Percentiles rank a stretch among this genome's conserved stretches.
Conservation (phyloP, 2,113 vertebrate species). For the Brachypteracias leptosomus region DNA sequence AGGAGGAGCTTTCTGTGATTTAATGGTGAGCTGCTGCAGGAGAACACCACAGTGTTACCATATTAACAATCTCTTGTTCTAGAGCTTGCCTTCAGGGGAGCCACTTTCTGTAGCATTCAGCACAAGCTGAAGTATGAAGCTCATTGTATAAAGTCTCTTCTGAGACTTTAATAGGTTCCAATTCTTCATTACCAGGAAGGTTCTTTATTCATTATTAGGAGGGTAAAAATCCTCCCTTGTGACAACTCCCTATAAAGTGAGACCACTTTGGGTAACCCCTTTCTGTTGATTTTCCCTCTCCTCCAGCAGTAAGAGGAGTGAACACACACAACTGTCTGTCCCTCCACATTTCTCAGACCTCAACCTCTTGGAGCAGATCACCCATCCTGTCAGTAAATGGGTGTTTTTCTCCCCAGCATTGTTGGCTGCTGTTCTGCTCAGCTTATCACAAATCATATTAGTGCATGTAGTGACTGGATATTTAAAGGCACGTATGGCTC, state of each 20-base stretch:
- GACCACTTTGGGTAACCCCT: neutral
- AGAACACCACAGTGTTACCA: fast-evolving
- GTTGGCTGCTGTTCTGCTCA: neutral
- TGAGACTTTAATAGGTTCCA: neutral
- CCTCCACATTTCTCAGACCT: neutral
- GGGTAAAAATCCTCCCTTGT: neutral
- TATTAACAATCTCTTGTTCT: neutral
- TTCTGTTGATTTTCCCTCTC: neutral
- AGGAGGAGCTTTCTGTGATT: neutral
- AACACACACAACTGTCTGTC: fast-evolving
- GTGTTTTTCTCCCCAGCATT: neutral
- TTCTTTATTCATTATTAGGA: neutral
- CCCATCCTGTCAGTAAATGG: neutral
- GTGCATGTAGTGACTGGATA: neutral
- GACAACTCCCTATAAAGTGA: neutral
- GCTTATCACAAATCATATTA: neutral
- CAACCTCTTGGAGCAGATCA: neutral
- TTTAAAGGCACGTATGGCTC: neutral
- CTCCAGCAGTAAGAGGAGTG: neutral
- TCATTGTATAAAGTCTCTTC: neutral
- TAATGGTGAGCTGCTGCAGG: fast-evolving
- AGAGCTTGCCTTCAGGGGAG: neutral
- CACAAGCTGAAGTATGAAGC: neutral
- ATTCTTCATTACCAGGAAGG: neutral
- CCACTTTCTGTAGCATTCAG: fast-evolving